Base-by-base conservation (phyloP, 2,797 vertebrate genomes). In the Babyrousa celebensis region DNA sequence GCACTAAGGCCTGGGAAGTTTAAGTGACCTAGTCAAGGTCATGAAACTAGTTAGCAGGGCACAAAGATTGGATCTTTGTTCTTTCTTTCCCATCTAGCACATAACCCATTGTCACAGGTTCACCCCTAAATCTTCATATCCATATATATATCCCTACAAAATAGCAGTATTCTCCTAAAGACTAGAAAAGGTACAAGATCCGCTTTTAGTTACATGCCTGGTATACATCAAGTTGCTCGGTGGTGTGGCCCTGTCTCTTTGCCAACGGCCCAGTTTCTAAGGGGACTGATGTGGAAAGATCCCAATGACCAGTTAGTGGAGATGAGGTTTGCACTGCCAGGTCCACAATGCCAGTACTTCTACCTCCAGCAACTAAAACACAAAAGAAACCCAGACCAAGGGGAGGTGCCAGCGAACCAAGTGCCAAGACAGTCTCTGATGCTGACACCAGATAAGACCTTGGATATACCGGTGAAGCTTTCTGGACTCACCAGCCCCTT, bases 71-170 rank as follows among this genome's bases (percentile, higher is more conserved):
- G 21, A 89, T 63, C 25, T 40, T 80, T 74, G 12, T 43, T n/a
- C 58, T 11, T 25, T 16, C 52, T 78, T 97, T 86, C 93, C 95
- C 63, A 71, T 71, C 72, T 83, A 91, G 65, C 43, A 93, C 12
- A 85, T 62, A 93, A 74, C 17, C 82, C 58, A 60, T 17, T 48
- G n/a, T 71, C 88, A 62, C 6, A 32, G 12, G 23, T 15, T 91
- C 43, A 52, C 89, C 29, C 95, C 54, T 89, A 71, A 23, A 27
- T 93, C 79, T 70, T 12, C 54, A 36, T 48, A 92, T 62, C 62
- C 52, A 40, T 67, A 54, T n/a, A 54, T n/a, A 16, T 40, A 72
- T 29, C 48, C 92, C 83, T 62, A 79, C 6, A 74, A 86, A 91
- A 56, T 68, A 74, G 72, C 80, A 84, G 80, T 52, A 54, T 85